These are phyloP conservation scores for Homarus gammarus DNA, from an alignment of 2,888 invertebrate species.

Conservation along the genomic window DNA sequence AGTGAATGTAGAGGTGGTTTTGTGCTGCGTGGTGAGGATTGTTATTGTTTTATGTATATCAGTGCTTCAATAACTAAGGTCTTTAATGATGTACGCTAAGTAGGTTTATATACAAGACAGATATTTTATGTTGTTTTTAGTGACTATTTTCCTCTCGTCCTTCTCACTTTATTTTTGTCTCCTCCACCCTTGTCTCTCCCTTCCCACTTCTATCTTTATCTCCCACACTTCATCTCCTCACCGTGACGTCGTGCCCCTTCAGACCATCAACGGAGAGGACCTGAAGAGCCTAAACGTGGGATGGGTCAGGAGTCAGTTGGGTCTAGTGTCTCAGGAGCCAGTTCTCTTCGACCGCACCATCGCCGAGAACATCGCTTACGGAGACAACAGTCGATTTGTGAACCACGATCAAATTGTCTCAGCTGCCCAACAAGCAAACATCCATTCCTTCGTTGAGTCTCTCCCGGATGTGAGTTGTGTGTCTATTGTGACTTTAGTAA, in stretches of 20 bases:
- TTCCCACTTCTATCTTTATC: neutral
- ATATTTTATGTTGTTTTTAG: no score
- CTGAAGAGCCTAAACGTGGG: conserved; percentile 80
- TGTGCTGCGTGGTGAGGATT: no score
- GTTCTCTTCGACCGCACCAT: conserved; percentile 84
- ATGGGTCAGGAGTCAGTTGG: conserved; percentile 80
- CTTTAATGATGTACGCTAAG: no score
- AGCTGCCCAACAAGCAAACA: conserved; percentile 90
- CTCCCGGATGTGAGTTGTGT: conserved; percentile 82
- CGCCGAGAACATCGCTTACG: conserved; percentile 81
- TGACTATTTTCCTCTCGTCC: no score
- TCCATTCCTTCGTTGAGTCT: conserved; percentile 89
- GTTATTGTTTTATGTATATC: no score
- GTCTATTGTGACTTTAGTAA: neutral
- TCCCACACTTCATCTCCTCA: neutral
- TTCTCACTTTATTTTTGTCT: neutral
- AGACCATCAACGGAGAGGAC: conserved; percentile 79
- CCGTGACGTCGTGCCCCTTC: neutral
- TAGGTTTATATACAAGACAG: no score
- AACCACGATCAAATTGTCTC: conserved; percentile 85
- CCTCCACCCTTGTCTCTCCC: neutral
- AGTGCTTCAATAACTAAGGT: no score
- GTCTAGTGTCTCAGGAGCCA: conserved; percentile 81
- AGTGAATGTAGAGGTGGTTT: neutral
- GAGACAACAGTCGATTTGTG: conserved; percentile 81